Conservation (phyloP, 2,113 vertebrate genomes). For the Mustela lutreola region DNA sequence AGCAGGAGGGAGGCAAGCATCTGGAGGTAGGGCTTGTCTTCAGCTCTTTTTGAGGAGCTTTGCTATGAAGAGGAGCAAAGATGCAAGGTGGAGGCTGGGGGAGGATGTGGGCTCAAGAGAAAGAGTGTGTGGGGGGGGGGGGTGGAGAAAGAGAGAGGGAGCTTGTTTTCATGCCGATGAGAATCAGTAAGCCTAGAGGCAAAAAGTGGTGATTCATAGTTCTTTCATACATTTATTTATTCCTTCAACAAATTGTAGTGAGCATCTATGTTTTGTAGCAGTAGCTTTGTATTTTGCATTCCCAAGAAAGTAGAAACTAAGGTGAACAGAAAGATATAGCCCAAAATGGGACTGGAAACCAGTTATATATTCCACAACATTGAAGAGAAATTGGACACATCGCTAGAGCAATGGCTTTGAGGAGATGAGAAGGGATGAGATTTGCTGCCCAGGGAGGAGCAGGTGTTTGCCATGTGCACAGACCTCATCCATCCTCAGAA, state of each 20-base stretch:
- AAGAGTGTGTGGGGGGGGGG: too few species aligned
- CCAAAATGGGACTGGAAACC: neutral
- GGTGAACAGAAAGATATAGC: neutral
- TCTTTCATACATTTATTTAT: neutral
- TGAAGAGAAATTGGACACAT: neutral
- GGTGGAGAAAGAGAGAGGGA: neutral
- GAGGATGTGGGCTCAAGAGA: neutral
- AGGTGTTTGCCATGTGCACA: neutral
- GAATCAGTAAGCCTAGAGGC: neutral
- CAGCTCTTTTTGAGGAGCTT: neutral
- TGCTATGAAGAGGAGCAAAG: neutral
- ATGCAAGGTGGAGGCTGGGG: neutral
- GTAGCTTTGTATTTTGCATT: neutral
- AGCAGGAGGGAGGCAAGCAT: neutral
- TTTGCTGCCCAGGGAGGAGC: neutral
- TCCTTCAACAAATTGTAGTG: neutral
- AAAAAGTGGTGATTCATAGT: neutral
- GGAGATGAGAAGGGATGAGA: neutral
- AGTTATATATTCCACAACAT: neutral
- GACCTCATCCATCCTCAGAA: neutral
- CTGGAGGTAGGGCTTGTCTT: neutral
- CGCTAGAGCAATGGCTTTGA: neutral
- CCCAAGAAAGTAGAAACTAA: neutral
- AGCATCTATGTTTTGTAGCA: neutral
- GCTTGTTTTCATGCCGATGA: neutral